These are phyloP conservation scores for Drosophila pallidifrons DNA, from an alignment of 1,140 invertebrate species.

Conservation along the genomic window DNA sequence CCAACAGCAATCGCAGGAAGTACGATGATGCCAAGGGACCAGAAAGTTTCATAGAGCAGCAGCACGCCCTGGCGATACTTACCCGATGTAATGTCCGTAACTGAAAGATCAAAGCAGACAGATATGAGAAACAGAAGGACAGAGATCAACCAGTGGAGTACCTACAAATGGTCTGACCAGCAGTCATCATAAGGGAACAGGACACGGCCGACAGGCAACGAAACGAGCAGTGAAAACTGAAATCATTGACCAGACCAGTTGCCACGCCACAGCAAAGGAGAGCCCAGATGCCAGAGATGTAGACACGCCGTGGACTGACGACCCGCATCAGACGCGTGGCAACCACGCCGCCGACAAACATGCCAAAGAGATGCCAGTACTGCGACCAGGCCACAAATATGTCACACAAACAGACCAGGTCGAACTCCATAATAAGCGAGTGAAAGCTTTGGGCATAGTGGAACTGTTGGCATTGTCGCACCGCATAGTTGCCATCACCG, in stretches of 20 bases:
- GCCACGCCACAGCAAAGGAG: slow-evolving; percentile 75
- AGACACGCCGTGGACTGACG: slow-evolving; percentile 79
- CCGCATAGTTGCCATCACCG: slow-evolving; percentile 55
- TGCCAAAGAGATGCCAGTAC: slow-evolving; percentile 85
- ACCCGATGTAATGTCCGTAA: slow-evolving; percentile 81
- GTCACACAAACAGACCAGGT: slow-evolving; percentile 82
- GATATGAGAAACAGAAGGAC: background rate
- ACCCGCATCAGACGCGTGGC: slow-evolving; percentile 82
- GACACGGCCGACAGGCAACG: slow-evolving; percentile 78
- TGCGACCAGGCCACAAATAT: slow-evolving; percentile 85
- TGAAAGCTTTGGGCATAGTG: slow-evolving; percentile 62
- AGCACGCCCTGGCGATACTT: slow-evolving; percentile 66
- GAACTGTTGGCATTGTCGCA: slow-evolving; percentile 66
- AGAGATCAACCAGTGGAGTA: background rate
- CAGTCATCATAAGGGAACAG: slow-evolving; percentile 81
- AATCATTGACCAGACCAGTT: slow-evolving; percentile 75
- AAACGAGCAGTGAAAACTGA: slow-evolving; percentile 81
- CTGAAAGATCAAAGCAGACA: slow-evolving; percentile 40
- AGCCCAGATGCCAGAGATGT: slow-evolving; percentile 73
- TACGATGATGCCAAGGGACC: slow-evolving; percentile 83
- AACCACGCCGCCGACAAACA: slow-evolving; percentile 82
- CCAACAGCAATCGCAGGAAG: slow-evolving; percentile 77
- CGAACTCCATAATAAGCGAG: slow-evolving; percentile 84
- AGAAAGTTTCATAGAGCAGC: slow-evolving; percentile 84
- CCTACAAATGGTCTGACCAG: slow-evolving; percentile 81